Evolutionary conservation across 2,888 invertebrate genomes (phyloP).

Genomic region (Chloroclystis v-ata): DNA sequence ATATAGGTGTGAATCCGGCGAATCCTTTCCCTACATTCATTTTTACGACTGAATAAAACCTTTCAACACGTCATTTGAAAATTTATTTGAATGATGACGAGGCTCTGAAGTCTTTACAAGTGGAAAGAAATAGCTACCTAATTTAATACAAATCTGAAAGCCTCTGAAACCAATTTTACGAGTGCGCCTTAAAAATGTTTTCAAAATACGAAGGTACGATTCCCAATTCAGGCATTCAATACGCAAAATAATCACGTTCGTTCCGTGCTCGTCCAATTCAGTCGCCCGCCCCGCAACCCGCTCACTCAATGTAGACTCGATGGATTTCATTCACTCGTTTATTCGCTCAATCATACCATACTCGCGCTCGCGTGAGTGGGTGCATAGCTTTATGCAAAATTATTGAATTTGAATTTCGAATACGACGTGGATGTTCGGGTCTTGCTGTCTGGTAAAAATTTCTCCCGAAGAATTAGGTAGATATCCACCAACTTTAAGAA

Average conservation of each 20-base stretch:
- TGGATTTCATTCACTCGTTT: conserved; percentile 51
- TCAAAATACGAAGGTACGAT: conserved; percentile 42
- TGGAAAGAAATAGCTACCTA: conserved; percentile 23
- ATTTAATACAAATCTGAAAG: conserved; percentile 35
- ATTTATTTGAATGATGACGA: too few species aligned
- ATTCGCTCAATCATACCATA: conserved; percentile 47
- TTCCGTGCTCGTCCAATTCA: conserved; percentile 37
- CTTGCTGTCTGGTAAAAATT: neutral
- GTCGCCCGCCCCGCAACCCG: conserved; percentile 39
- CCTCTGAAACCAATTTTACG: conserved; percentile 36
- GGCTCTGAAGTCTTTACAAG: conserved; percentile 6
- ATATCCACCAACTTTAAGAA: too few species aligned
- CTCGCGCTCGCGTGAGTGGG: conserved; percentile 38
- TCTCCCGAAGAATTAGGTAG: too few species aligned
- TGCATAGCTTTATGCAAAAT: conserved; percentile 63
- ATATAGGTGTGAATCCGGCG: neutral
- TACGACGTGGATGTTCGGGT: conserved; percentile 39
- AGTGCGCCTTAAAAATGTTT: conserved; percentile 37
- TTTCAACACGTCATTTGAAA: neutral
- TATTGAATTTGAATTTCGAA: conserved; percentile 64
- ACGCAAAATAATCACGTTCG: conserved; percentile 55
- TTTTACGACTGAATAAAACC: neutral
- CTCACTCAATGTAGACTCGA: conserved; percentile 40
- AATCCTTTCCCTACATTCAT: neutral
- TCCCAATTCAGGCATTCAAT: conserved; percentile 45